phyloP scores from a whole-genome alignment of 2,797 vertebrate genomes.

The Tinamus major region DNA sequence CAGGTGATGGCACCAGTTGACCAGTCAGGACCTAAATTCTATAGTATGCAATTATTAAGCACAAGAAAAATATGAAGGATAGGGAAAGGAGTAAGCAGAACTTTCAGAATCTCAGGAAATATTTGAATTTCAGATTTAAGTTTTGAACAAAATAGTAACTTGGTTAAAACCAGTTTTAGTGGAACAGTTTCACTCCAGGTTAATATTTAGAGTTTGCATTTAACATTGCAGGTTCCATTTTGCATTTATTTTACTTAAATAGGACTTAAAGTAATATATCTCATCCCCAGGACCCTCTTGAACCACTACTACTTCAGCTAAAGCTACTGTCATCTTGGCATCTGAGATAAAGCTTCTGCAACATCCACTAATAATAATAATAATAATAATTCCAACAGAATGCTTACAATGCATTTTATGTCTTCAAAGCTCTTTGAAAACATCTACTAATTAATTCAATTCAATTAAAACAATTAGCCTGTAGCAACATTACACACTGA shows the following conservation, averaged over 20 bases:
- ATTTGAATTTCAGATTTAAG: not conserved
- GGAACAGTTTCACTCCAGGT: not conserved
- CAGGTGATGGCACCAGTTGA: not conserved
- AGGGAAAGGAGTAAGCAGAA: not conserved
- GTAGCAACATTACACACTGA: constrained; percentile 1
- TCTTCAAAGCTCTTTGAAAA: constrained; percentile 45
- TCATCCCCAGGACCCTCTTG: not conserved
- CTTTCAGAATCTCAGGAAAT: not conserved
- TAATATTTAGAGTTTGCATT: not conserved
- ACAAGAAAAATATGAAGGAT: not conserved
- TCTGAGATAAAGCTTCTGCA: not conserved
- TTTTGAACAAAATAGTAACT: not conserved
- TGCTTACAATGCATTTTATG: not conserved
- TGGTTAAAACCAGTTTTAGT: not conserved
- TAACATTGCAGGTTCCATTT: not conserved
- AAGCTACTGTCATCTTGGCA: not conserved
- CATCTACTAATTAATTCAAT: constrained; percentile 47
- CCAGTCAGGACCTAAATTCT: not conserved
- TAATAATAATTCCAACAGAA: not conserved
- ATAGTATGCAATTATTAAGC: not conserved
- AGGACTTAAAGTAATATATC: not conserved
- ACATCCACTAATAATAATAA: not conserved
- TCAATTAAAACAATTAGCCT: constrained; percentile 53
- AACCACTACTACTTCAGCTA: not conserved
- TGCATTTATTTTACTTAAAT: not conserved